Evolutionary conservation across 2,888 invertebrate genomes (phyloP).

Genomic region (Enchytraeus crypticus): DNA sequence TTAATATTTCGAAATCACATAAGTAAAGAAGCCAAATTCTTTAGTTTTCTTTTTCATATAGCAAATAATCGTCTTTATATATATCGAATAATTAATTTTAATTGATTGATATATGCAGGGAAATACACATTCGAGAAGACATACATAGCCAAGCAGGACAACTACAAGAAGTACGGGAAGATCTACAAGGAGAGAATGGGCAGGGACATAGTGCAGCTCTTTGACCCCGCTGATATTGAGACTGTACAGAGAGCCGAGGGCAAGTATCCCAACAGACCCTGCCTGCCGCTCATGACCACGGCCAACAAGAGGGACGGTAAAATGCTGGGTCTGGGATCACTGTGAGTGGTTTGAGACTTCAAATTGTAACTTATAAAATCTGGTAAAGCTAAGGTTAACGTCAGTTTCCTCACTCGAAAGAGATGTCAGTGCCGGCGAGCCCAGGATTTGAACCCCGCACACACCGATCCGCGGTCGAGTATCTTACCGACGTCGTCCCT

Average conservation of each 20-base stretch:
- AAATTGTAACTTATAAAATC: no score
- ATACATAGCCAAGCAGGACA: conserved; percentile 21
- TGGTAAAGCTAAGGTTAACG: no score
- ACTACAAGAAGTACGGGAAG: conserved; percentile 25
- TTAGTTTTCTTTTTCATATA: no score
- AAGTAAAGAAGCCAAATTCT: no score
- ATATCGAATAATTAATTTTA: not conserved
- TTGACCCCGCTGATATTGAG: conserved; percentile 30
- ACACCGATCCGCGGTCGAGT: no score
- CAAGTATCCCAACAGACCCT: conserved; percentile 26
- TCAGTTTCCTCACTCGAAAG: no score
- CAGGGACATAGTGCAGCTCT: conserved; percentile 44
- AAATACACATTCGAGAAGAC: conserved; percentile 19
- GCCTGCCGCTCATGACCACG: conserved; percentile 15
- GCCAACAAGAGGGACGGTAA: conserved; percentile 20
- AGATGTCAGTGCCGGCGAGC: no score
- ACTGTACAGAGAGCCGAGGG: conserved; percentile 32
- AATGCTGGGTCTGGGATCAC: conserved; percentile 25
- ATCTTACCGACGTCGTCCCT: no score
- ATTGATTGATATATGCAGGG: conserved; percentile 9
- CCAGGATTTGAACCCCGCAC: no score
- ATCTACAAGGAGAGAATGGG: conserved; percentile 40
- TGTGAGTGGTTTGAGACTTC: conserved; percentile 17
- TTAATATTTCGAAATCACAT: no score
- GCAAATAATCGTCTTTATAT: no score